Base-by-base conservation (phyloP, 2,888 invertebrate species). In the Scaptomyza tumidula region DNA sequence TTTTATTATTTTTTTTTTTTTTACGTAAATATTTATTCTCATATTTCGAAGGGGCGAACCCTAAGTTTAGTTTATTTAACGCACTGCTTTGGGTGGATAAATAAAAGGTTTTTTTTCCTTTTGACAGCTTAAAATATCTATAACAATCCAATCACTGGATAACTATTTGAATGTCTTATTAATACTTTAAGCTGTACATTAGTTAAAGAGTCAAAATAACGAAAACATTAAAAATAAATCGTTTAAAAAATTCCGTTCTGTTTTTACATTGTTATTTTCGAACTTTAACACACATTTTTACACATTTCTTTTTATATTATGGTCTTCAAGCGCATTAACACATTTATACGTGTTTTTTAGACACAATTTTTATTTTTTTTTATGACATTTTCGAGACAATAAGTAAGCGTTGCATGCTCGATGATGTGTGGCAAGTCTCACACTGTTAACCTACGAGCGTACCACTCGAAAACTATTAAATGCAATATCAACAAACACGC, bases 401-500 rank as follows among this genome's bases (percentile, higher is more conserved):
- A 37, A 52, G 50, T 43, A 45, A 41, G 14, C 16, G 13, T 14
- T 24, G 41, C 11, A 41, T 55, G 41, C 10, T 35, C 7, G 16
- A 39, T 56, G 37, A 48, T 14, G 45, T 61, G 61, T 57, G 46
- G 35, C 45, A 46, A 41, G 63, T 45, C 19, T 49, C 6, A 46
- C 14, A 41, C 11, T 44, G 46, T 54, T 19, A 13, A 60, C 46
- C 46, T 72, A 63, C 66, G 70, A 59, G 75, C 58, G 39, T 46
- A 16, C 16, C 24, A 27, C 49, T 33, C 24, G 33, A 39, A 68
- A 60, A 73, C 76, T 63, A 57, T 64, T 60, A 71, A 73, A 67
- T 67, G 67, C 78, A 68, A 71, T 71, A 84, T 86, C 71, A 84
- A 83, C 82, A 86, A 62, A 54, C 67, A 43, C 6, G 16, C 49